Base-by-base conservation (phyloP, 2,113 vertebrate species). In the Syngnathus typhle region DNA sequence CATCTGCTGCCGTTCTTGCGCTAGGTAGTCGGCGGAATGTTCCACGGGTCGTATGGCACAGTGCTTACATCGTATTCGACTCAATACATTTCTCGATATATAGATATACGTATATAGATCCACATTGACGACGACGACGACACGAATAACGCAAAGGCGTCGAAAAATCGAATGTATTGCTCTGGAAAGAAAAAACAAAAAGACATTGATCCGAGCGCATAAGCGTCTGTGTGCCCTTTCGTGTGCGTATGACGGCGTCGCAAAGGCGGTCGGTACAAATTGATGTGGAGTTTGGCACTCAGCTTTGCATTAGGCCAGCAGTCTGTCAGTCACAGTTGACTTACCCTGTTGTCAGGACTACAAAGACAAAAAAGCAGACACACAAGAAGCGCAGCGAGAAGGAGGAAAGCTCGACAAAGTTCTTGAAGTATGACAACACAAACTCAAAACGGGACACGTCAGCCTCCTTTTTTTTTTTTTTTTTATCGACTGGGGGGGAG, bases 271-370 rank as follows among this genome's bases (percentile, higher is more conserved):
- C 27, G 36, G 65, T 70, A 83, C 72, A 80, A 80, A 82, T 72
- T 67, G 75, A 82, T 83, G 82, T 82, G 3, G 56, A 81, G 81
- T 87, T 88, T 88, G 84, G 87, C 85, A 85, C 82, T 78, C 84
- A 84, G 87, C 85, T 88, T 86, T 84, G 87, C 80, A 79, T 81
- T 75, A 86, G 86, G 83, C 85, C 82, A 82, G 80, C 60, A 83
- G 76, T 84, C 80, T 78, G 81, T 87, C 85, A 85, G 88, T 87
- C 88, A 84, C 78, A 77, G 81, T 80, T 75, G 88, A 88, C 85
- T 88, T 87, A 89, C 88, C 88, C 88, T 89, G 88, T 89, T 86
- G 81, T 88, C 82, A 87, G 87, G 82, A 84, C 81, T 86, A 88
- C 84, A 86, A 84, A 88, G 81, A 85, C 86, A 75, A 78, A 85